Percentiles rank a stretch among this genome's conserved stretches.
Conservation (phyloP, 2,113 vertebrate genomes). For the Caretta caretta region DNA sequence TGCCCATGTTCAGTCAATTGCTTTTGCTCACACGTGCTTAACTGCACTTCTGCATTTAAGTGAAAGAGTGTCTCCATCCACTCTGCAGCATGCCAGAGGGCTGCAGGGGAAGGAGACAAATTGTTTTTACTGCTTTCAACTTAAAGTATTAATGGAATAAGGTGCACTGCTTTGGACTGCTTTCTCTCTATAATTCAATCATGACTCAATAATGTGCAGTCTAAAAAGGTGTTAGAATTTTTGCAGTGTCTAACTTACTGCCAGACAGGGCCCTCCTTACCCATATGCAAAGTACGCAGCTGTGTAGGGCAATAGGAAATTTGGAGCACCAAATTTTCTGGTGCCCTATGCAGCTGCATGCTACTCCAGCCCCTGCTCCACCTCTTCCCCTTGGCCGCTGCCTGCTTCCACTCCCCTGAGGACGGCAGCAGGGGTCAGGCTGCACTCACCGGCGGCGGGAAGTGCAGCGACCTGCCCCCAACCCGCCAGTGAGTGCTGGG, state of each 20-base stretch:
- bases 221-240: not conserved
- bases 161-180: not conserved
- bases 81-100: not conserved
- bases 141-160: not conserved
- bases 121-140: not conserved
- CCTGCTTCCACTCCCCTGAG: too few relatives aligned
- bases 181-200: not conserved
- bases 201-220: not conserved
- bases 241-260: not conserved
- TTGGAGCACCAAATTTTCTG: too few relatives aligned
- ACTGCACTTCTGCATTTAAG: not conserved
- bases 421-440: too few relatives aligned
- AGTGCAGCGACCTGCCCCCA: too few relatives aligned
- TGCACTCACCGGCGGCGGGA: too few relatives aligned
- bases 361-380: too few relatives aligned
- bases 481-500: too few relatives aligned
- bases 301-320: too few relatives aligned
- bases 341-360: too few relatives aligned
- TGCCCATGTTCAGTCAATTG: not conserved
- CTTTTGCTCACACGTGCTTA: not conserved
- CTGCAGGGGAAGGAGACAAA: not conserved
- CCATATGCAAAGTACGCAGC: too few relatives aligned
- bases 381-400: too few relatives aligned
- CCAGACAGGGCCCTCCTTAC: too few relatives aligned
- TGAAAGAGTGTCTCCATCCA: not conserved